Conservation (phyloP, 2,113 vertebrate genomes). For the Channa maculata region DNA sequence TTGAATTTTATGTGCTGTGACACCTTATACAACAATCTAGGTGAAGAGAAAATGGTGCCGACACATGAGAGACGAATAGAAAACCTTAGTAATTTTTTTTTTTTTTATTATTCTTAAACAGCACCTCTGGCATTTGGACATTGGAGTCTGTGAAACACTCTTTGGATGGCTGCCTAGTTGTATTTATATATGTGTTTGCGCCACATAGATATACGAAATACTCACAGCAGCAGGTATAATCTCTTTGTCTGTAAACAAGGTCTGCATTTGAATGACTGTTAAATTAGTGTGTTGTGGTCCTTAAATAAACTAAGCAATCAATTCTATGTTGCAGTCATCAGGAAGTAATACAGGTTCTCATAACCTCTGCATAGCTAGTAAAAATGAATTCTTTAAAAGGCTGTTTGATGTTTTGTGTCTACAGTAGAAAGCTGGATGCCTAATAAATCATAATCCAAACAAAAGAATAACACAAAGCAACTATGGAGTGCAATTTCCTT, state of each 20-base stretch:
- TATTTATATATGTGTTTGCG: not conserved
- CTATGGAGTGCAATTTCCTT: conserved; percentile 15
- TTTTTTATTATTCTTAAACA: not conserved
- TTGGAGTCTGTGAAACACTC: not conserved
- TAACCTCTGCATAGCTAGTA: conserved; percentile 14
- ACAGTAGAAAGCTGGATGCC: conserved; percentile 12
- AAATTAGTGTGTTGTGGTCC: conserved; percentile 26
- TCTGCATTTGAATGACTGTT: conserved; percentile 36
- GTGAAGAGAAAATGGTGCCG: not conserved
- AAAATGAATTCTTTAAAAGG: conserved; percentile 7
- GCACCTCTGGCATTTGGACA: not conserved
- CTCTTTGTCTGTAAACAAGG: conserved; percentile 31
- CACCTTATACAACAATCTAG: not conserved
- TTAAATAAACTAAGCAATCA: conserved; percentile 39
- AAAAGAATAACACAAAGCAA: conserved; percentile 23
- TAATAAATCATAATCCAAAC: conserved; percentile 31
- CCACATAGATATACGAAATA: conserved; percentile 6
- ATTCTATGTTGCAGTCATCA: conserved; percentile 42
- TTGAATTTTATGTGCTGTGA: conserved; percentile 5
- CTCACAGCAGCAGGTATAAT: conserved; percentile 22
- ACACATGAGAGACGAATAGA: not conserved
- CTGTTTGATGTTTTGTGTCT: conserved; percentile 18
- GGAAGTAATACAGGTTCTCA: conserved; percentile 32
- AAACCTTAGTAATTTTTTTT: not conserved
- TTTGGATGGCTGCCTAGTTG: not conserved